Evolutionary conservation across 2,888 invertebrate species (phyloP).

Genomic region (Chrysotoxum bicinctum): DNA sequence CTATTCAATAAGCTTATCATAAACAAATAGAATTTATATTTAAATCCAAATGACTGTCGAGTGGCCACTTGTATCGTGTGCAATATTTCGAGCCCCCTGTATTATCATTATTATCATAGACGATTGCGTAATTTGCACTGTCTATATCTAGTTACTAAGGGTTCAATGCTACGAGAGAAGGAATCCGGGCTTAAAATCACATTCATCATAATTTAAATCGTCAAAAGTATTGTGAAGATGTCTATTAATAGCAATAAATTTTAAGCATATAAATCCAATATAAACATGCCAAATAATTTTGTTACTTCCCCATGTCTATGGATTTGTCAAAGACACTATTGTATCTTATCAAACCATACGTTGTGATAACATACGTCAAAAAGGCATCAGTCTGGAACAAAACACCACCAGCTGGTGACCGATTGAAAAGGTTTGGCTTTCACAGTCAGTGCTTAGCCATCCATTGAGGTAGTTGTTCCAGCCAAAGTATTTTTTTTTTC

Average conservation of each 20-base stretch:
- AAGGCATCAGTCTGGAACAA: slow-evolving; percentile 40
- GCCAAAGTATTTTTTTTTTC: background rate
- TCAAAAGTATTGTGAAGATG: slow-evolving; percentile 36
- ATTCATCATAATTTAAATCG: slow-evolving; percentile 2
- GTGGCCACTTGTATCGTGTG: slow-evolving; percentile 45
- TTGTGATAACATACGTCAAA: slow-evolving; percentile 56
- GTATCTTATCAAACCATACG: slow-evolving; percentile 56
- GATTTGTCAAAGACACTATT: slow-evolving; percentile 27
- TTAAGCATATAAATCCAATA: background rate
- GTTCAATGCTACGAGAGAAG: background rate
- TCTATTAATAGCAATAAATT: slow-evolving; percentile 22
- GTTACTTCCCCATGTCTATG: background rate
- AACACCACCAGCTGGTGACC: slow-evolving; percentile 35
- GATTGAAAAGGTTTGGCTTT: slow-evolving; percentile 22
- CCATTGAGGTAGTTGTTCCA: slow-evolving; percentile 46
- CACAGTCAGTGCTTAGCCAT: slow-evolving; percentile 55
- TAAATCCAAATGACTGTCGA: slow-evolving; percentile 39
- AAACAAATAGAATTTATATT: slow-evolving; percentile 27
- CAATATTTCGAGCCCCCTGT: slow-evolving; percentile 18
- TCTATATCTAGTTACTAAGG: slow-evolving; percentile 45
- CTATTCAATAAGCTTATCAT: slow-evolving; percentile 1
- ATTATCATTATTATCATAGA: background rate
- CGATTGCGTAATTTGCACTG: slow-evolving; percentile 21
- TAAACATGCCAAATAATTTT: slow-evolving; percentile 31
- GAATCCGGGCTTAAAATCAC: background rate